These are phyloP conservation scores for Auanema freiburgensis DNA, from an alignment of 2,888 invertebrate genomes.

Conservation along the genomic window DNA sequence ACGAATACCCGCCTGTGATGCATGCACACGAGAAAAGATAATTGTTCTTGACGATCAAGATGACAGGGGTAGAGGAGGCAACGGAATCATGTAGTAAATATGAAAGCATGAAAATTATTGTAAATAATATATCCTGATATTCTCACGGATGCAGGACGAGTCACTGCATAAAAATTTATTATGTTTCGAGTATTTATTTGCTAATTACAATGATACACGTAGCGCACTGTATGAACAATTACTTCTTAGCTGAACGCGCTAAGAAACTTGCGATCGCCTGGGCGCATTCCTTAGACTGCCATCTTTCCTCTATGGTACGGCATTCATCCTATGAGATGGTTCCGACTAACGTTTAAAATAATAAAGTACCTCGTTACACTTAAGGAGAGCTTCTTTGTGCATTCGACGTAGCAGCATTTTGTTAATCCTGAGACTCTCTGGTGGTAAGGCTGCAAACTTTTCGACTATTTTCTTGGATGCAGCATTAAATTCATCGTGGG, in stretches of 20 bases:
- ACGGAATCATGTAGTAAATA: too few species aligned
- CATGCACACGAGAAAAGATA: constrained; percentile 50
- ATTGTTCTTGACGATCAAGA: constrained; percentile 47
- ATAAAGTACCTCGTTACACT: constrained; percentile 54
- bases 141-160: too few species aligned
- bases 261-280: constrained; percentile 72
- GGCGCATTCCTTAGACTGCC: constrained; percentile 74
- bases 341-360: background rate
- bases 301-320: constrained; percentile 72
- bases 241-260: constrained; percentile 49
- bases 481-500: constrained; percentile 61
- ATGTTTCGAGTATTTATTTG: too few species aligned
- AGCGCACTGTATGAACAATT: background rate
- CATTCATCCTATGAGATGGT: constrained; percentile 71
- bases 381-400: constrained; percentile 69
- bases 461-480: constrained; percentile 36
- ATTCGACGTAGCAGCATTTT: constrained; percentile 75
- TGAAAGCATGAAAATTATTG: too few species aligned
- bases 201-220: background rate
- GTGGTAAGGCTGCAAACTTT: constrained; percentile 48
- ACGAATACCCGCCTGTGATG: constrained; percentile 54
- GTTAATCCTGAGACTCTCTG: constrained; percentile 72
- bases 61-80: constrained; percentile 1
- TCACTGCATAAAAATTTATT: too few species aligned
- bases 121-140: too few species aligned